These are phyloP conservation scores for Geotrupes spiniger DNA, from an alignment of 2,888 invertebrate genomes.

Conservation along the genomic window DNA sequence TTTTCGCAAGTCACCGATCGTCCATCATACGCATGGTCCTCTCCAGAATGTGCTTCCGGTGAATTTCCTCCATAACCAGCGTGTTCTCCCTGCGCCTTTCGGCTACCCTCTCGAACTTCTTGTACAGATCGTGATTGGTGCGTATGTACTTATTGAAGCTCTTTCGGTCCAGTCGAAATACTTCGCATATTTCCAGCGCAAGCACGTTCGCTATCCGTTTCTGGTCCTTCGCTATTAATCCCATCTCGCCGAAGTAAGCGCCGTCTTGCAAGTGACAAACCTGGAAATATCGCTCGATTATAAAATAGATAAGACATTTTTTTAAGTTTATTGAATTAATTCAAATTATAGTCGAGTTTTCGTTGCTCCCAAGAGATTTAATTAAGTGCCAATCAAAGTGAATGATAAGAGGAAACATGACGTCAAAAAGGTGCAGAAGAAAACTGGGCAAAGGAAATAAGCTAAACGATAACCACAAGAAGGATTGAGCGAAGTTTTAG, in stretches of 20 bases:
- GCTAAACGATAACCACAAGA: too few relatives aligned
- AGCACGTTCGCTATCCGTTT: constrained; percentile 58
- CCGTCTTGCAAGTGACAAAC: constrained; percentile 59
- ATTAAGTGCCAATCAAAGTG: too few relatives aligned
- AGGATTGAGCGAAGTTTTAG: too few relatives aligned
- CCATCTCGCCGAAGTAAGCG: constrained; percentile 62
- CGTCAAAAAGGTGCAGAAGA: too few relatives aligned
- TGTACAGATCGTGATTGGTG: constrained; percentile 14
- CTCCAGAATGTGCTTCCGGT: constrained; percentile 20
- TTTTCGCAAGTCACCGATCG: not conserved
- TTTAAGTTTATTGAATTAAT: too few relatives aligned
- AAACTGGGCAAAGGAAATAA: too few relatives aligned
- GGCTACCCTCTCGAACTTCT: constrained; percentile 16
- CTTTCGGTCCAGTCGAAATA: constrained; percentile 56
- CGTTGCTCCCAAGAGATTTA: too few relatives aligned
- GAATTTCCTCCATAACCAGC: constrained; percentile 21
- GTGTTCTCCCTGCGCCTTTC: constrained; percentile 19
- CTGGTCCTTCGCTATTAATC: constrained; percentile 56
- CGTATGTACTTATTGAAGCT: constrained; percentile 12
- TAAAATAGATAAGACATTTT: constrained; percentile 5
- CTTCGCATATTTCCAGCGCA: constrained; percentile 60
- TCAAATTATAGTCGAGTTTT: constrained; percentile 47
- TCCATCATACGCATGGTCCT: constrained; percentile 16
- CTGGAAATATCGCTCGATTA: constrained; percentile 32
- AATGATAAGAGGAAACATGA: too few relatives aligned